phyloP scores from a whole-genome alignment of 2,797 vertebrate species.

The Chrosomus eos region DNA sequence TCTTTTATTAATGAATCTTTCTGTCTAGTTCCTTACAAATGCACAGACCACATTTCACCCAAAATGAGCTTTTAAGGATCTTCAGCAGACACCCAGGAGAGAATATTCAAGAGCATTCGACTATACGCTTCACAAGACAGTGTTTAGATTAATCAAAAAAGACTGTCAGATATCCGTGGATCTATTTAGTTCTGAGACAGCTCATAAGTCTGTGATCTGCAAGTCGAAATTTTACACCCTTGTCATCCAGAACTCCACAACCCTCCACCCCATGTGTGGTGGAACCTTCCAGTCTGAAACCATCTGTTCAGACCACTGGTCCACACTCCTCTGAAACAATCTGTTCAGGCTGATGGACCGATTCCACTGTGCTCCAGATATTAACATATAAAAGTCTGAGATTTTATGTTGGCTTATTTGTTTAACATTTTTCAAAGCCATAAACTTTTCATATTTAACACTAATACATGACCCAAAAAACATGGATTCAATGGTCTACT shows the following conservation, averaged over 20 bases:
- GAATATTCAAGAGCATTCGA: constrained; percentile 8
- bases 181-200: not conserved
- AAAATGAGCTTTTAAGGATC: constrained; percentile 21
- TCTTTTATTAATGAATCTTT: constrained; percentile 35
- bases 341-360: constrained; percentile 8
- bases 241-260: constrained; percentile 21
- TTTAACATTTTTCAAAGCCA: not conserved
- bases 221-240: constrained; percentile 16
- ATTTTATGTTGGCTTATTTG: not conserved
- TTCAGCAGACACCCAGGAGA: not conserved
- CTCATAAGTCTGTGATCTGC: not conserved
- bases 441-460: not conserved
- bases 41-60: not conserved
- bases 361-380: not conserved
- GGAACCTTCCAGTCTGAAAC: constrained; percentile 32
- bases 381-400: not conserved
- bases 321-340: constrained; percentile 30
- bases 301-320: constrained; percentile 45
- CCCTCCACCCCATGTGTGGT: constrained; percentile 23
- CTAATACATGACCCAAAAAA: not conserved
- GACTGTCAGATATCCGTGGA: not conserved
- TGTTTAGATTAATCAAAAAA: not conserved
- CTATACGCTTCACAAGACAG: not conserved
- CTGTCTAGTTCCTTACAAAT: constrained; percentile 10
- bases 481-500: not conserved